Base-by-base conservation (phyloP, 2,888 invertebrate genomes). In the Beris morrisii region DNA sequence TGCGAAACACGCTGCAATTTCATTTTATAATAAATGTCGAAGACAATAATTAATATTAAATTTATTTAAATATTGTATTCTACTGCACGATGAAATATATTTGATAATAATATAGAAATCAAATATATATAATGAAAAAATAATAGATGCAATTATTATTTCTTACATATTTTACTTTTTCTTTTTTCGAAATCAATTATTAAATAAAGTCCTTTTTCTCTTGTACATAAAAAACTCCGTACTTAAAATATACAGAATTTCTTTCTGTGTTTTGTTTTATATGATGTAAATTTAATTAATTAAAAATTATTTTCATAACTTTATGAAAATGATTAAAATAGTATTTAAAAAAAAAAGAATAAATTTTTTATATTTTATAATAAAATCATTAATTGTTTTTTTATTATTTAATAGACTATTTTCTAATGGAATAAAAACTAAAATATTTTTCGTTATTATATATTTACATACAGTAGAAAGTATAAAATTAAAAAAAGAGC, bases 141-240 rank as follows among this genome's bases (percentile, higher is more conserved):
- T 38, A 38, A 38, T 38, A 7, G 38, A 38, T 38, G 9, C 5
- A 38, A 38, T 38, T 38, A 38, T 38, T 38, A 52, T 52, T 52
- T 22, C 22, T 22, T 22, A 22, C 22, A 22, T 22, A 22, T 22
- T 22, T 22, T 11, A 48, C 5, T 48, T 48, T 15, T 48, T 48
- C 22, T 48, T 6, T 48, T 48, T 48, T 52, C 13, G 52, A 3
- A 28, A 52, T 52, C 30, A 38, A 52, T 52, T 38, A 53, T 43
- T 38, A 30, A 11, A 52, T 22, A 50, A 64, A 64, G 52, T 52
- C 64, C 52, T 64, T 64, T 53, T 52, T 52, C 53, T 64, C 52
- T 52, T 64, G 52, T 53, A 64, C 44, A 52, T 50, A 44, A 50
- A 38, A 38, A 38, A 38, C 3, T 38, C 38, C 9, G 38, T 9